phyloP scores from a whole-genome alignment of 2,888 invertebrate genomes.

The Tethea ocularis region DNA sequence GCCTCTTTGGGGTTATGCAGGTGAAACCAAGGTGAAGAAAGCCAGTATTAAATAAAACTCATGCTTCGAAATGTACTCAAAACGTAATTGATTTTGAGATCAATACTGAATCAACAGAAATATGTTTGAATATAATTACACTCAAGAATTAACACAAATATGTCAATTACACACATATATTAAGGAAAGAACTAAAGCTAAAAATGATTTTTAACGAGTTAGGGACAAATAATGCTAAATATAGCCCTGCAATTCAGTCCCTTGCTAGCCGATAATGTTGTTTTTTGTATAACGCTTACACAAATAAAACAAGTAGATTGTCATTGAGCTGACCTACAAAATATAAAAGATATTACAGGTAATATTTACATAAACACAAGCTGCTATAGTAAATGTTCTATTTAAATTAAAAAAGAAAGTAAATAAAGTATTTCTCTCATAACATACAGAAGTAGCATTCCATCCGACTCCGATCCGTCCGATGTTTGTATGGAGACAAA shows the following conservation, averaged over 20 bases:
- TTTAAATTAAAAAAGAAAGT: conserved; percentile 5
- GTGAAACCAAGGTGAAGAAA: too few relatives aligned
- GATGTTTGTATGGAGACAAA: conserved; percentile 31
- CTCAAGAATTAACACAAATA: too few relatives aligned
- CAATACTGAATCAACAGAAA: too few relatives aligned
- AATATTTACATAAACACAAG: not conserved
- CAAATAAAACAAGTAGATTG: not conserved
- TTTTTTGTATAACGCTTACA: conserved; percentile 18
- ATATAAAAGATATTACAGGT: not conserved
- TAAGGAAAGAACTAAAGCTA: not conserved
- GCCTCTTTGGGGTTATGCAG: too few relatives aligned
- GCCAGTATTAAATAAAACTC: too few relatives aligned
- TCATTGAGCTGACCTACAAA: conserved; percentile 28
- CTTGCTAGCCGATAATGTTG: not conserved
- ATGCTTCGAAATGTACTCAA: too few relatives aligned
- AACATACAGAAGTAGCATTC: conserved; percentile 61
- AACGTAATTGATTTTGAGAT: too few relatives aligned
- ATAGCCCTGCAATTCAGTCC: conserved; percentile 11
- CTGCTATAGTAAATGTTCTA: not conserved
- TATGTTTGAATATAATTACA: too few relatives aligned
- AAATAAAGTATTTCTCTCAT: conserved; percentile 51
- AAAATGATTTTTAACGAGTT: not conserved
- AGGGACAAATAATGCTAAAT: conserved; percentile 9
- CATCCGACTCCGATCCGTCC: conserved; percentile 62
- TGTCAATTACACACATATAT: not conserved